A percentile compares a stretch with the other conserved stretches of the same genome.
Conservation (phyloP, 64 coral and sea anemone species). For the Catalaphyllia jardinei region DNA sequence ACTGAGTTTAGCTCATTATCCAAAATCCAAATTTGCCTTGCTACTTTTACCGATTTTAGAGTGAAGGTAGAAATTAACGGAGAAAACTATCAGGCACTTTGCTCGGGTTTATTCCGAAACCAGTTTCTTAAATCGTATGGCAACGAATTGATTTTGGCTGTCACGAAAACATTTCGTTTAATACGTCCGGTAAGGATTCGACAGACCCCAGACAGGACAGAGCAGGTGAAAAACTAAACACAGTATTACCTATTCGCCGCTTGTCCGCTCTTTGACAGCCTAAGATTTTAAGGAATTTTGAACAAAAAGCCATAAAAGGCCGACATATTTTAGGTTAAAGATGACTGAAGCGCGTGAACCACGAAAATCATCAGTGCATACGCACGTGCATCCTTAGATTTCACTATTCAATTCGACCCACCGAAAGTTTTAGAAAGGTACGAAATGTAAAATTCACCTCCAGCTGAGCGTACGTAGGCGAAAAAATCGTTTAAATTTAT, state of each 20-base stretch:
- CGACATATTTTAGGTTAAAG: neutral
- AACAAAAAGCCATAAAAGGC: neutral
- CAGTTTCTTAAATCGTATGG: neutral
- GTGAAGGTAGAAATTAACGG: slow-evolving; percentile 9
- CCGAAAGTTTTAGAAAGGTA: slow-evolving; percentile 1
- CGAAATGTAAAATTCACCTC: neutral
- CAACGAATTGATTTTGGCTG: slow-evolving; percentile 7
- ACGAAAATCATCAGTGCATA: neutral
- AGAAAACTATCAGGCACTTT: neutral
- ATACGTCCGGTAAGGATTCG: neutral
- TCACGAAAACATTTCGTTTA: neutral
- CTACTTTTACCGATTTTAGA: neutral
- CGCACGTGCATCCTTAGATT: slow-evolving; percentile 17
- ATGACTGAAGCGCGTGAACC: neutral
- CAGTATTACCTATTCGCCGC: neutral
- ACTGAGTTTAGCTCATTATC: neutral
- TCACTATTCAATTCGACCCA: slow-evolving; percentile 24
- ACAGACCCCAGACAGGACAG: neutral
- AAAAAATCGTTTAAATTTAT: slow-evolving; percentile 1
- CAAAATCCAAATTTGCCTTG: neutral
- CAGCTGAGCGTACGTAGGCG: slow-evolving; percentile 5
- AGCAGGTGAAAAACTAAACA: neutral
- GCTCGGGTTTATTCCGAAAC: slow-evolving; percentile 5
- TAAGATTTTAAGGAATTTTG: neutral
- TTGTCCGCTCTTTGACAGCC: neutral